These are phyloP conservation scores for Radopholus similis DNA, from an alignment of 1,140 invertebrate species.

Conservation along the genomic window DNA sequence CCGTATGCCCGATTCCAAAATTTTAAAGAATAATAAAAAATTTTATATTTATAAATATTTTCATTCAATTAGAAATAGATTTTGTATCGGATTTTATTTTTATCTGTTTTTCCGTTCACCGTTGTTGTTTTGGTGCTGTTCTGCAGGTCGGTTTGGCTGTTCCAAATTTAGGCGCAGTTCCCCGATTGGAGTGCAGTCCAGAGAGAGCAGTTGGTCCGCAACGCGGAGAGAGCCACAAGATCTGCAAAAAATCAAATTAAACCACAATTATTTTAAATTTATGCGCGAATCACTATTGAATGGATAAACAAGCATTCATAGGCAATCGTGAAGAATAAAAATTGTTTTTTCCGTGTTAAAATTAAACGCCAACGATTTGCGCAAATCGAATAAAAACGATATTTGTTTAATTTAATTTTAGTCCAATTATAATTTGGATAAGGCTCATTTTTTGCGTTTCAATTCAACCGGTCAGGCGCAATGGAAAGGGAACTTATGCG, in stretches of 20 bases:
- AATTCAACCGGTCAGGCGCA: no score
- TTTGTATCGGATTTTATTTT: neutral
- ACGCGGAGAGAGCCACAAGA: slow-evolving; percentile 41
- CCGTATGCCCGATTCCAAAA: neutral
- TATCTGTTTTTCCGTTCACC: neutral
- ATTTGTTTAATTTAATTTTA: no score
- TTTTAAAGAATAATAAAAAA: neutral
- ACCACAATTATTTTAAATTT: neutral
- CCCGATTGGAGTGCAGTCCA: slow-evolving; percentile 31
- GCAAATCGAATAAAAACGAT: no score
- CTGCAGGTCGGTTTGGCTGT: neutral
- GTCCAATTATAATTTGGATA: no score
- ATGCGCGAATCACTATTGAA: no score
- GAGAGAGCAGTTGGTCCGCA: slow-evolving; percentile 41
- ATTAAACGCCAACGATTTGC: no score
- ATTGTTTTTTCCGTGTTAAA: neutral
- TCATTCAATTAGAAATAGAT: neutral
- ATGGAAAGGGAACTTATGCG: no score
- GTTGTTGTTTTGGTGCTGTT: neutral
- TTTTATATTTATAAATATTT: neutral
- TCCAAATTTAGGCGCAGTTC: slow-evolving; percentile 19
- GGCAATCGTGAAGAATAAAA: neutral
- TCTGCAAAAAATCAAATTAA: slow-evolving; percentile 25
- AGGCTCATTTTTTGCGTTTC: no score
- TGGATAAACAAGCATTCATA: no score